Conservation (phyloP, 2,113 vertebrate species). For the Tetrao urogallus region DNA sequence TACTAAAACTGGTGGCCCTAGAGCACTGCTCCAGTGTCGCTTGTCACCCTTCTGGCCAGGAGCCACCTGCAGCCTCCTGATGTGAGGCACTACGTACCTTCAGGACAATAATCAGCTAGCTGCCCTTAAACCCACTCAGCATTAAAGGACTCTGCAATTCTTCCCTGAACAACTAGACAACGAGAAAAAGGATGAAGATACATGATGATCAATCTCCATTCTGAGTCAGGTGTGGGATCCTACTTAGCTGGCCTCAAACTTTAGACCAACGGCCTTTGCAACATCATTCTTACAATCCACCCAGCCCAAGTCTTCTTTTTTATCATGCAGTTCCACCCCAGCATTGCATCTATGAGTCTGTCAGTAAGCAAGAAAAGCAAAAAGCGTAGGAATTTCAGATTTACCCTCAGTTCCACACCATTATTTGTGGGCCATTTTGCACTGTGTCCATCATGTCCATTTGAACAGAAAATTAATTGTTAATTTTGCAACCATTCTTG, state of each 20-base stretch:
- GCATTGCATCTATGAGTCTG: fast-evolving
- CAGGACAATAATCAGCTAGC: background rate
- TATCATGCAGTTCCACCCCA: background rate
- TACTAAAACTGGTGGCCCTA: too few species aligned
- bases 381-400: background rate
- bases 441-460: background rate
- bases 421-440: background rate
- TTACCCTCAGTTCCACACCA: background rate
- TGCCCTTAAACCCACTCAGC: background rate
- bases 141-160: background rate
- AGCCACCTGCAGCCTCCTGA: background rate
- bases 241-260: background rate
- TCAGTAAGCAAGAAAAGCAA: background rate
- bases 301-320: background rate
- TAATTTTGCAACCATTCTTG: background rate
- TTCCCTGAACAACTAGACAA: background rate
- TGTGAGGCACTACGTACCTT: fast-evolving
- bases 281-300: background rate
- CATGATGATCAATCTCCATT: background rate
- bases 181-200: background rate
- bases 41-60: background rate
- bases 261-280: background rate
- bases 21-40: background rate
- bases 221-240: background rate
- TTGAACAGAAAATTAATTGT: constrained; percentile 7